Evolutionary conservation across 2,888 invertebrate genomes (phyloP).

Genomic region (Dendrolimus houi): DNA sequence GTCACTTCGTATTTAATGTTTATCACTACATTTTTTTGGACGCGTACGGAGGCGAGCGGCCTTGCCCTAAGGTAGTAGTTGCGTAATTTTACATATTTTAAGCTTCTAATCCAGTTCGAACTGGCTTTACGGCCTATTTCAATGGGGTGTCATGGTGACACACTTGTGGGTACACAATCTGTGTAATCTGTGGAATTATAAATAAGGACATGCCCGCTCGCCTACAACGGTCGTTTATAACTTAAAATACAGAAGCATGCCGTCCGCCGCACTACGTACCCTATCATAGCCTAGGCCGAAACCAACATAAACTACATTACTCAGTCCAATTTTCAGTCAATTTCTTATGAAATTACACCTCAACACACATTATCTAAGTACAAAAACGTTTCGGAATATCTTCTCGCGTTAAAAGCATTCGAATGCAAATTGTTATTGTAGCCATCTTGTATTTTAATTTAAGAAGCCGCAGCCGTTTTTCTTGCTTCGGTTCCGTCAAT

Average conservation of each 20-base stretch:
- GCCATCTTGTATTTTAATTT: constrained; percentile 16
- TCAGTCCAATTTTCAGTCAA: constrained; percentile 76
- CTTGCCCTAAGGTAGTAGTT: constrained; percentile 20
- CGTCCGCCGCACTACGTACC: constrained; percentile 62
- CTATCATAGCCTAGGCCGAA: constrained; percentile 69
- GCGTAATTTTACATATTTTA: constrained; percentile 11
- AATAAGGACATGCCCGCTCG: constrained; percentile 32
- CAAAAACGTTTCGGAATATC: constrained; percentile 48
- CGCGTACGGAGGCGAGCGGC: constrained; percentile 40
- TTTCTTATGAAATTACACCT: constrained; percentile 69
- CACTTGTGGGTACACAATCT: constrained; percentile 2
- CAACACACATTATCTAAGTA: constrained; percentile 60
- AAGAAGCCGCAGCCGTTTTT: constrained; percentile 1
- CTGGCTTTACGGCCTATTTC: constrained; percentile 16
- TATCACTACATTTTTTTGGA: constrained; percentile 58
- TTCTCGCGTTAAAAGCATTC: constrained; percentile 29
- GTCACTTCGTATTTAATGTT: constrained; percentile 59
- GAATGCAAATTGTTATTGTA: constrained; percentile 17
- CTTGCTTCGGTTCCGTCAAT: constrained; percentile 2
- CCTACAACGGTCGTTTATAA: constrained; percentile 29
- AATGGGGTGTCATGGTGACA: constrained; percentile 5
- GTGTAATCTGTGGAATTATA: constrained; percentile 15
- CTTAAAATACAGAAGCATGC: constrained; percentile 57
- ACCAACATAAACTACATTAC: constrained; percentile 68
- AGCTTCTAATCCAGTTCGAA: constrained; percentile 16